A percentile compares a stretch with the other conserved stretches of the same genome.
phyloP scores from a whole-genome alignment of 2,113 vertebrate species.

The Urocitellus parryii region DNA sequence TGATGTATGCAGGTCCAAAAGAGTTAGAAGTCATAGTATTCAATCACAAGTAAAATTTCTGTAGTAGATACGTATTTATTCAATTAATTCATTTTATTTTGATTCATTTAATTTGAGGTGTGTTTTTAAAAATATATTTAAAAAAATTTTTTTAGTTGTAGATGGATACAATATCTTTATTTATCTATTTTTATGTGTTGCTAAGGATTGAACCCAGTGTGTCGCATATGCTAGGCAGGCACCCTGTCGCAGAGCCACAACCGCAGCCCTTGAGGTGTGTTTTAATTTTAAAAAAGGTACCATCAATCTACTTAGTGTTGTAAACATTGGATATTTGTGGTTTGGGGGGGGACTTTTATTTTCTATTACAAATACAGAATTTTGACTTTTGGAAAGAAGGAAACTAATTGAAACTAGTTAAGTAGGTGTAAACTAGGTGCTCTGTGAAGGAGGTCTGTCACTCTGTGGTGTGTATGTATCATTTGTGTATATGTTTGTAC shows the following conservation, averaged over 20 bases:
- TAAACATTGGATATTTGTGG: neutral
- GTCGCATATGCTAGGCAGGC: too few species aligned
- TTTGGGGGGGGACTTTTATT: neutral
- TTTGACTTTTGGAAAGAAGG: constrained; percentile 41
- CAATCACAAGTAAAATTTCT: constrained; percentile 19
- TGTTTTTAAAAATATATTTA: neutral
- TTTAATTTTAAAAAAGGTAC: constrained; percentile 18
- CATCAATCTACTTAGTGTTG: constrained; percentile 25
- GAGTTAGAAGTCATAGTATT: neutral
- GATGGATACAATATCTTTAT: too few species aligned
- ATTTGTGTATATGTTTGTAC: neutral
- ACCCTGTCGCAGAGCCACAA: too few species aligned
- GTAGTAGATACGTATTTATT: neutral
- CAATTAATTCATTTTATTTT: constrained; percentile 16
- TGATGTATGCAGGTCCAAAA: neutral
- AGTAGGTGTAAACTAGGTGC: neutral
- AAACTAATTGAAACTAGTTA: neutral
- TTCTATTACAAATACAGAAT: constrained; percentile 16
- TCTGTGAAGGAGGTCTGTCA: neutral
- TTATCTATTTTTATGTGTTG: too few species aligned
- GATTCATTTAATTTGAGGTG: constrained; percentile 36
- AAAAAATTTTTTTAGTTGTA: too few species aligned
- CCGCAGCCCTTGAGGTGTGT: neutral
- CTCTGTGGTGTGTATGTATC: neutral
- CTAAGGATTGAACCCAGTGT: too few species aligned